Evolutionary conservation across 2,888 invertebrate genomes (phyloP), one percentile per base, ranked within the genome.

Genomic region (Sturmia bella): DNA sequence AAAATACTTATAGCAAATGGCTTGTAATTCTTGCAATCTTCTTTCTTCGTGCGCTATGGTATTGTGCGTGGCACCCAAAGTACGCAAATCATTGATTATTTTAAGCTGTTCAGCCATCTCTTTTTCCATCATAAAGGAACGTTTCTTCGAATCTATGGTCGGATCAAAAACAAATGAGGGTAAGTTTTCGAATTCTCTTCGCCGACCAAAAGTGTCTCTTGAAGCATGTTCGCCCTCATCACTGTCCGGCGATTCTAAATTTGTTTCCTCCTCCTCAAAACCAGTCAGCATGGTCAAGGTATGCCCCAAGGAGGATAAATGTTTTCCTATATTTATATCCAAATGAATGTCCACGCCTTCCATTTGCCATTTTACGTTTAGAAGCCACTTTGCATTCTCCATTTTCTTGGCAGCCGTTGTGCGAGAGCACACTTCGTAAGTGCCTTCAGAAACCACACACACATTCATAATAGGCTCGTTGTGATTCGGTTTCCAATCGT

Each of bases 331-430:
- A 89, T 96, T 97, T 0, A 98, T 97, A 91, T 99, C 98, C 73
- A 99, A 91, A 90, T 99, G 98, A 84, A 99, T 98, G 88, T 98
- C 98, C 9, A 99, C 98, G 63, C 99, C 99, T 90, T 99, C 97
- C 99, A 99, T 99, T 92, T 99, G 96, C 98, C 99, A 99, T 84
- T 97, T 96, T 0, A 99, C 98, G 91, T 99, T 99, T 76, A 99
- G 92, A 87, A 99, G 94, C 99, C 99, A 99, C 89, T 99, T 99
- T 3, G 99, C 99, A 91, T 98, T 97, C 90, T 97, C 97, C 94
- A 89, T 77, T 82, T 95, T 95, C 89, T 96, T 96, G 41, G 96
- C 95, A 9, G 97, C 96, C 68, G 96, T 95, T 0, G 99, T 99
- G 80, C 97, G 92, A 0, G 91, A 91, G 61, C 91, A 91, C 4